Base-by-base conservation (phyloP, 2,888 invertebrate species). In the Galeruca laticollis region DNA sequence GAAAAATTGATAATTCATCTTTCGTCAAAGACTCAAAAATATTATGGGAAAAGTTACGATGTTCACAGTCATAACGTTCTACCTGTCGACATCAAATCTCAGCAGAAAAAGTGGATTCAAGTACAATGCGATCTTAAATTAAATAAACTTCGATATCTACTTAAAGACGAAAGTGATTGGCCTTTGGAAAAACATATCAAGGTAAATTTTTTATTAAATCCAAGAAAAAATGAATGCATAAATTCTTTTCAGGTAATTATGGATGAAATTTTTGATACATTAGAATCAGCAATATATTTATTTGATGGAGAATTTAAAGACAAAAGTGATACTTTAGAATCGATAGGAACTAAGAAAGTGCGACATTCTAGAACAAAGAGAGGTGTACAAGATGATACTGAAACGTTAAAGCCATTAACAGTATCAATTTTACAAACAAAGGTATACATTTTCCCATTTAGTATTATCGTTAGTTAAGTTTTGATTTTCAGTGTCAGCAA, bases 81-180 rank as follows among this genome's bases (percentile, higher is more conserved):
- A 75, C 90, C 91, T 10, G 92, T 91, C 31, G 95, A 96, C 26
- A 92, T 93, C 89, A 95, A 94, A 82, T 92, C 93, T 81, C 87
- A 91, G 76, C 86, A 90, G 0, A 91, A 91, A 81, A 91, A 90
- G 73, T 96, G 95, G 95, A 89, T 91, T 76, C 88, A 91, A 74
- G 83, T 96, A 26, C 92, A 94, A 80, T 91, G 94, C 75, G 89
- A 89, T 77, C 90, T 93, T 80, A 91, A 93, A 77, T 87, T 96
- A 81, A 92, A 95, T 84, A 90, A 92, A 78, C 85, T 92, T 13
- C 92, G 93, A 82, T 91, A 93, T 62, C 90, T 95, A 21, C 86
- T 89, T 73, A 88, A 89, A 43, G 87, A 89, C 78, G 88, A 90
- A 72, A 87, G 86, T 84, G 88, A 89, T 54, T 89, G 90, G 76